Conservation (phyloP, 2,888 invertebrate species). For the Drosophila anomelani region DNA sequence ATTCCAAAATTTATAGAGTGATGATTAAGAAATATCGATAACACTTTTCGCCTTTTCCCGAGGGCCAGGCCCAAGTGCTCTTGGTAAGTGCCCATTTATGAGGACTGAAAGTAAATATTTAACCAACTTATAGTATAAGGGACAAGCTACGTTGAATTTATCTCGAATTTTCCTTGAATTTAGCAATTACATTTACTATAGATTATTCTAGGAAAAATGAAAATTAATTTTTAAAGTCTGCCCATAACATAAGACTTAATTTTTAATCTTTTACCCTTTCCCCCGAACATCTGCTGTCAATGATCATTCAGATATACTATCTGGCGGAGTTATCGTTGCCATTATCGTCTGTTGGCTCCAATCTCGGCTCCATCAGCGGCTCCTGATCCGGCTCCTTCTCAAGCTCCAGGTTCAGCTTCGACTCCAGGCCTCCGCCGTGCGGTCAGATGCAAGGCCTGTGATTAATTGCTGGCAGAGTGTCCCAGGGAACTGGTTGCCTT, state of each 20-base stretch:
- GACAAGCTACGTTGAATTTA: background rate
- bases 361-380: constrained; percentile 36
- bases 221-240: background rate
- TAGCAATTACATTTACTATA: background rate
- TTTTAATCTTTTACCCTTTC: background rate
- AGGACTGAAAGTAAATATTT: constrained; percentile 13
- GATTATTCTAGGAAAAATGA: background rate
- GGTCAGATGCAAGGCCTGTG: constrained; percentile 55
- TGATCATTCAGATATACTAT: constrained; percentile 30
- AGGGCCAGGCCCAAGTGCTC: constrained; percentile 7
- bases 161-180: background rate
- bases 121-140: background rate
- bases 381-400: constrained; percentile 33
- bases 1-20: constrained; percentile 46
- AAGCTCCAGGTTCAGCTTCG: constrained; percentile 8
- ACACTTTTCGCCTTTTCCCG: constrained; percentile 14
- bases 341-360: constrained; percentile 31
- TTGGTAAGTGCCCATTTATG: constrained; percentile 4
- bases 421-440: constrained; percentile 29
- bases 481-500: constrained; percentile 34
- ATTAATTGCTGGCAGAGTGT: constrained; percentile 66
- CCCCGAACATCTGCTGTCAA: constrained; percentile 23
- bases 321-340: constrained; percentile 33
- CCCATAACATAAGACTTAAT: background rate
- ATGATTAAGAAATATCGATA: constrained; percentile 44